Conservation (phyloP, 2,888 invertebrate genomes). For the Drosophila crucigera region DNA sequence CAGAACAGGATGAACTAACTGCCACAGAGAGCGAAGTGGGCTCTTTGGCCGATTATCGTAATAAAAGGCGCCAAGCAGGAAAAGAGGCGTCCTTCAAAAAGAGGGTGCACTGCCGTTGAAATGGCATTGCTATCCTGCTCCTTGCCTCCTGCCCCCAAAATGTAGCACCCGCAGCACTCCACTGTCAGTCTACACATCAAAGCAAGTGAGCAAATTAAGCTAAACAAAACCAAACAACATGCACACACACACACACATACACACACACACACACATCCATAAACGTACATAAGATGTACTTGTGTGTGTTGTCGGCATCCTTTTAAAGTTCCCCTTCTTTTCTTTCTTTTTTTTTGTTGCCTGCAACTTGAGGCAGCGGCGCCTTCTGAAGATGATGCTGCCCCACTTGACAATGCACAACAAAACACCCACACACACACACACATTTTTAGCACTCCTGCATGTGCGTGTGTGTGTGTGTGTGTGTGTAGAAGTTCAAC, state of each 20-base stretch:
- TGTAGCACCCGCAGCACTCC: slow-evolving; percentile 21
- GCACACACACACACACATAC: slow-evolving; percentile 21
- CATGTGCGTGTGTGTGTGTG: neutral
- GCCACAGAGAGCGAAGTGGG: slow-evolving; percentile 39
- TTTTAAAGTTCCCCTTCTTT: slow-evolving; percentile 55
- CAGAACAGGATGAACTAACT: slow-evolving; percentile 20
- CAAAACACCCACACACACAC: slow-evolving; percentile 18
- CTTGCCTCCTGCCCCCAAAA: neutral
- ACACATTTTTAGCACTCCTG: slow-evolving; percentile 6
- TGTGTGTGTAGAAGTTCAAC: slow-evolving; percentile 43
- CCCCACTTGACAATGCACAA: slow-evolving; percentile 66
- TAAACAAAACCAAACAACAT: slow-evolving; percentile 75
- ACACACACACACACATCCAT: slow-evolving; percentile 3
- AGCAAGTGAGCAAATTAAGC: slow-evolving; percentile 78
- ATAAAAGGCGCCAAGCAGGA: slow-evolving; percentile 58
- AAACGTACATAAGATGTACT: neutral
- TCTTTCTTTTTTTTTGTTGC: slow-evolving; percentile 4
- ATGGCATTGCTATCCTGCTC: slow-evolving; percentile 5
- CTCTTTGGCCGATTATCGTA: slow-evolving; percentile 60
- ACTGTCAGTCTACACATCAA: slow-evolving; percentile 66
- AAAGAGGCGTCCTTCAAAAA: slow-evolving; percentile 18
- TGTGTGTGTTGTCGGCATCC: slow-evolving; percentile 67
- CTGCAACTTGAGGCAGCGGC: slow-evolving; percentile 54
- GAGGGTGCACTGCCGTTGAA: slow-evolving; percentile 7
- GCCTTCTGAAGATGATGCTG: slow-evolving; percentile 70